Evolutionary conservation across 2,797 vertebrate genomes (phyloP), one percentile per base, ranked within the genome.

Genomic region (Melanogrammus aeglefinus): DNA sequence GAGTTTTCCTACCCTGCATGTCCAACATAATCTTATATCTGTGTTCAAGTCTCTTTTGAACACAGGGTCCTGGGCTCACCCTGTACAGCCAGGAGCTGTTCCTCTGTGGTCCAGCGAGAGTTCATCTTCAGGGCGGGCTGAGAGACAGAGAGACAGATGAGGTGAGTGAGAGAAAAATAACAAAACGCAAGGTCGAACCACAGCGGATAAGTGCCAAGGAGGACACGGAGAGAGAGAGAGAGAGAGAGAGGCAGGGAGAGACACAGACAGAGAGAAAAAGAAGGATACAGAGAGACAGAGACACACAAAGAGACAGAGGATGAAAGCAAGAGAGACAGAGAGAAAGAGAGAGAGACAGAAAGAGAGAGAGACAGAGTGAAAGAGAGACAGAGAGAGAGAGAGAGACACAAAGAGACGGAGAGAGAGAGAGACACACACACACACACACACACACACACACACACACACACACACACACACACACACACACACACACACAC

Each of bases 1-100:
- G 10, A 10, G 39, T 6, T 39, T 14, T 16, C 10, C 14, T 16
- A 47, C 44, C 12, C 12, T 47, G 44, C 44, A 47, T 47, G 16
- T 47, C 44, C 14, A 47, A 47, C 44, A 47, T 13, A 47, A 47
- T 47, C 44, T 39, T 6, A 7, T 39, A 39, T 39, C 39, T 7
- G 5, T 39, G 10, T 39, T 7, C 6, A 39, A 39, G 10, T 39
- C 39, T 39, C 1, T n/a, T n/a, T n/a, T n/a, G n/a, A n/a, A n/a
- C n/a, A n/a, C n/a, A n/a, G n/a, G n/a, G n/a, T 63, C 73, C 71
- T 36, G 73, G 0, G 79, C 94, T 94, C 88, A 98, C 97, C 97
- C 92, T 98, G 97, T 79, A 98, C 97, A 7, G 96, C 96, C 87
- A 98, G 91, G 57, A 98, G 95, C 90, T 97, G 97, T 89, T 98